Base-by-base conservation (phyloP, 2,113 vertebrate species). In the Dromaius novaehollandiae region DNA sequence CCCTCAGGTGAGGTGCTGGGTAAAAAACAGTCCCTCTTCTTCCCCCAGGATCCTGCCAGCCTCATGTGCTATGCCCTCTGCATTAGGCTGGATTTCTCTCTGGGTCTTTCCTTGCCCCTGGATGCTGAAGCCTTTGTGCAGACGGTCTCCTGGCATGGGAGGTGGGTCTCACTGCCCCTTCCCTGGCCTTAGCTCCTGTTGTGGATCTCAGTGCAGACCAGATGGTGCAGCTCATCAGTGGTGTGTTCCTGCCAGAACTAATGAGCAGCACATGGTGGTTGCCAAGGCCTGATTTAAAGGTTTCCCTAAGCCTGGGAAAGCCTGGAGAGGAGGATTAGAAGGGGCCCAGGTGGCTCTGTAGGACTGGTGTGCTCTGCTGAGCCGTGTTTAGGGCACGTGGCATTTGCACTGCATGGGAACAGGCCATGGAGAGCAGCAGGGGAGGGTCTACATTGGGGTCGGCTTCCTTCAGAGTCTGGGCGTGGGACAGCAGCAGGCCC, bases 231-330 rank as follows among this genome's bases (percentile, higher is more conserved):
- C 93, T 94, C 90, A 8, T 36, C 1, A 18, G 68, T 1, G 4
- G 20, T 51, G 56, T 73, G 90, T 77, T 92, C 69, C 95, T 84
- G 88, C 86, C 90, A 90, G 56, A 85, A 70, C 90, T 94, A 93
- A 96, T 92, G 56, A 96, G 86, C 83, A 92, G 69, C 95, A 92
- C 86, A 53, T 53, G 83, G 61, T 3, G 5, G 65, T 90, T 95
- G 95, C 86, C 80, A 58, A 22, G 38, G 25, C 77, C 86, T 69
- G 28, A 85, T 84, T 89, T 79, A 79, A 85, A 93, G 90, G 92
- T 86, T 90, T 89, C 48, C 48, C 61, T 95, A 95, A 96, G 92
- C 82, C 85, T 81, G 81, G 86, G 89, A 87, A 93, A 94, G 66
- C 34, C 89, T 81, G 80, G 19, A 87, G 77, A n/a, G 15, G 60